These are phyloP conservation scores for Philopedon plagiatum DNA, from an alignment of 2,888 invertebrate genomes.

Conservation along the genomic window DNA sequence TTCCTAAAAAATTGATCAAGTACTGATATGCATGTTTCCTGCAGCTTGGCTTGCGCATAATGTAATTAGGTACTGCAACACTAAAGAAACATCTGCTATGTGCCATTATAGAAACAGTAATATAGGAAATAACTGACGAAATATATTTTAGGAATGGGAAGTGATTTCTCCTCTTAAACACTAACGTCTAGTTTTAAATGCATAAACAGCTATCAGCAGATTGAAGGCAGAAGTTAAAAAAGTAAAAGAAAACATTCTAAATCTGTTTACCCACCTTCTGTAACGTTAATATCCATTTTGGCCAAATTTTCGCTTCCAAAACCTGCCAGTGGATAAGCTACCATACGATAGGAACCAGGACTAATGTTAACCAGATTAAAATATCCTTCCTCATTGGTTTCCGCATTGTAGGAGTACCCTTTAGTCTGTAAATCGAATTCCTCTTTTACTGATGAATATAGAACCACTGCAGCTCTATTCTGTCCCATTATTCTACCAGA, in stretches of 20 bases:
- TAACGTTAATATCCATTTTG: not conserved
- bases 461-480: conserved; percentile 1
- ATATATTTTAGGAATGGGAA: no score
- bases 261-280: conserved; percentile 10
- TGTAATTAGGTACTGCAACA: no score
- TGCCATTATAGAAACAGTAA: no score
- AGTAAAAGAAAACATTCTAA: not conserved
- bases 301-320: conserved; percentile 13
- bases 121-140: no score
- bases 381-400: conserved; percentile 10
- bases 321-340: conserved; percentile 14
- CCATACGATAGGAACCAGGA: conserved; percentile 5
- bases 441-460: conserved; percentile 1
- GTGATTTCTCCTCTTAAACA: no score
- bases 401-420: conserved; percentile 20
- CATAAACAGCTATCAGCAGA: no score
- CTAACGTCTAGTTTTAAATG: no score
- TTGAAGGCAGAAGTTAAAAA: no score
- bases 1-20: conserved; percentile 4
- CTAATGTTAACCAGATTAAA: conserved; percentile 7
- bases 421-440: conserved; percentile 11
- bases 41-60: no score
- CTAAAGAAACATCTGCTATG: no score
- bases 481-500: conserved; percentile 9
- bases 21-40: no score